Percentiles rank a stretch among this genome's conserved stretches.
Evolutionary conservation across 2,113 vertebrate species (phyloP).

Genomic region (Mustela lutreola): DNA sequence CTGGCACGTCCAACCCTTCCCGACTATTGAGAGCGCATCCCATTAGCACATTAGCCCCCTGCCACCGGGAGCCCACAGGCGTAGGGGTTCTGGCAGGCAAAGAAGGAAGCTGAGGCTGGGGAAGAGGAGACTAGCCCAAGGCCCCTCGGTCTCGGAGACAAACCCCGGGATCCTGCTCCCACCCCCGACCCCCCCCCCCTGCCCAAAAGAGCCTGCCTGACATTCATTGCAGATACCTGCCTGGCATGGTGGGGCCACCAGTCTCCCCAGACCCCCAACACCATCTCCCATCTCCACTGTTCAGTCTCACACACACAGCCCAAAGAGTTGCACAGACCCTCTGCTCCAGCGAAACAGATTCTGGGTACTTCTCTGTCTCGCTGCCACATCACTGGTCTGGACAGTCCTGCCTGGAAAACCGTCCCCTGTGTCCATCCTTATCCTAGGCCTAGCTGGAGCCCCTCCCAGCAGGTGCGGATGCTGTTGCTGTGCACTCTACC

Average conservation of each 20-base stretch:
- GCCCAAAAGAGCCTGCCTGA: background rate
- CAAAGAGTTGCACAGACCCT: slow-evolving; percentile 39
- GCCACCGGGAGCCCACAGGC: background rate
- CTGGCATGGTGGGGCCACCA: background rate
- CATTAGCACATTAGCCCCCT: background rate
- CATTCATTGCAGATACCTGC: background rate
- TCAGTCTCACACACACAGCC: background rate
- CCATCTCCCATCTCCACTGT: background rate
- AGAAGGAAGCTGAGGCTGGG: background rate
- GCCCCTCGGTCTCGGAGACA: background rate
- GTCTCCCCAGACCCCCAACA: background rate
- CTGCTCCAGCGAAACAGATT: slow-evolving; percentile 15
- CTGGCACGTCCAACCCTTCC: background rate
- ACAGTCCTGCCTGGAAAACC: background rate
- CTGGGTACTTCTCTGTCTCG: slow-evolving; percentile 30
- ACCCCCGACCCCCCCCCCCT: background rate
- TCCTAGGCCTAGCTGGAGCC: background rate
- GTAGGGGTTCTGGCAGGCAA: background rate
- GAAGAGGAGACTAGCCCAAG: background rate
- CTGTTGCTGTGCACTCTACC: background rate
- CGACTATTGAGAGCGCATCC: background rate
- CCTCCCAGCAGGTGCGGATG: background rate
- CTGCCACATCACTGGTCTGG: slow-evolving; percentile 16
- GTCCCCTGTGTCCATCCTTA: background rate
- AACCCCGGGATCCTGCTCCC: background rate